Evolutionary conservation across 2,888 invertebrate genomes (phyloP).

Genomic region (Callyntrura guangdongensis): DNA sequence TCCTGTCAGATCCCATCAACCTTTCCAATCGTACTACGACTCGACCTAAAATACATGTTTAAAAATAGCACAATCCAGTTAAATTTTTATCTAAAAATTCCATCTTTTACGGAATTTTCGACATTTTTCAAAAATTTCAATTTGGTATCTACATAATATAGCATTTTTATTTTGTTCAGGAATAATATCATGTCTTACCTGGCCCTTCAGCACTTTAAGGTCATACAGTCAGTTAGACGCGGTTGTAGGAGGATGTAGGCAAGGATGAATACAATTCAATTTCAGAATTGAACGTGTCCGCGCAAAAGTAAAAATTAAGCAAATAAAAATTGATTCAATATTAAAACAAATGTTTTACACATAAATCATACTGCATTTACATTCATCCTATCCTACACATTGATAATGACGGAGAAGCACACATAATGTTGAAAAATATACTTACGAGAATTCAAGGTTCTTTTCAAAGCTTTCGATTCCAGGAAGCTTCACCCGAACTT

Average conservation of each 20-base stretch:
- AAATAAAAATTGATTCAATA: slow-evolving; percentile 18
- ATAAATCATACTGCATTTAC: not conserved
- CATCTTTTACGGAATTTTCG: too few species aligned
- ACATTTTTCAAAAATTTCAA: slow-evolving; percentile 17
- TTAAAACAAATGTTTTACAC: not conserved
- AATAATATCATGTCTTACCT: slow-evolving; percentile 33
- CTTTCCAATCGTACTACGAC: slow-evolving; percentile 88
- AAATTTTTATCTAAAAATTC: not conserved
- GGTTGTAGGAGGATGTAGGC: not conserved
- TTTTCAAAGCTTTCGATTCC: slow-evolving; percentile 83
- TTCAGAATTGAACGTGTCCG: not conserved
- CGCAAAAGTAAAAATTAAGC: not conserved
- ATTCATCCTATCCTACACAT: not conserved
- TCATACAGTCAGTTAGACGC: not conserved
- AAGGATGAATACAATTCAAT: not conserved
- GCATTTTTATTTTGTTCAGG: not conserved
- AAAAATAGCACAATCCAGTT: not conserved
- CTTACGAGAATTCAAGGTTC: slow-evolving; percentile 82
- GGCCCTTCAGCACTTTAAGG: slow-evolving; percentile 81
- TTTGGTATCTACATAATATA: not conserved
- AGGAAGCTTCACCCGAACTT: slow-evolving; percentile 82
- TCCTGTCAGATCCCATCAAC: slow-evolving; percentile 90
- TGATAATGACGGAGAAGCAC: not conserved
- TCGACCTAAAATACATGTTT: slow-evolving; percentile 69
- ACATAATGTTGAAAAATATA: not conserved